phyloP scores from a whole-genome alignment of 1,140 invertebrate species.

The Neomicropteryx cornuta region DNA sequence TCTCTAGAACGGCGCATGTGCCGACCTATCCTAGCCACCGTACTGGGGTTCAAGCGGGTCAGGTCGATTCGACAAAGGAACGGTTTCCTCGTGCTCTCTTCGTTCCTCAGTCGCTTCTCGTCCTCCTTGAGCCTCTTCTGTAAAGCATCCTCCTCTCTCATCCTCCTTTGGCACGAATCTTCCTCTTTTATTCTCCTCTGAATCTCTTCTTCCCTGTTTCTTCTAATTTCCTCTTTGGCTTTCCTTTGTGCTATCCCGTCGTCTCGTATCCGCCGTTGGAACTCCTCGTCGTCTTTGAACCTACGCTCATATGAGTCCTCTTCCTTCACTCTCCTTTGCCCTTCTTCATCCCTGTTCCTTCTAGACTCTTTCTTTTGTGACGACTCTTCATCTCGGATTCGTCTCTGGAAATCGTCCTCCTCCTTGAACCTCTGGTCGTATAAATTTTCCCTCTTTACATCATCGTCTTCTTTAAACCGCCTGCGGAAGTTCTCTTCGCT shows the following conservation, averaged over 20 bases:
- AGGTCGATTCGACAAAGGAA: slow-evolving; percentile 16
- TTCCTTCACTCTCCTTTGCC: slow-evolving; percentile 9
- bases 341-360: slow-evolving; percentile 8
- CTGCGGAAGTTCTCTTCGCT: no score
- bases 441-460: slow-evolving; percentile 3
- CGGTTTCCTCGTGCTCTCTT: neutral
- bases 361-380: neutral
- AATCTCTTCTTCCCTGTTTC: neutral
- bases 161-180: slow-evolving; percentile 7
- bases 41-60: slow-evolving; percentile 11
- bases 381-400: slow-evolving; percentile 4
- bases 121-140: slow-evolving; percentile 12
- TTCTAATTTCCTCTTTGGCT: slow-evolving; percentile 7
- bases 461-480: slow-evolving; percentile 6
- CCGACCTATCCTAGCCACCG: slow-evolving; percentile 5
- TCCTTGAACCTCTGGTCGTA: slow-evolving; percentile 5
- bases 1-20: no score
- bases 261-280: slow-evolving; percentile 2
- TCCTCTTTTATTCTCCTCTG: slow-evolving; percentile 12
- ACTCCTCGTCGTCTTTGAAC: slow-evolving; percentile 11
- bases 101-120: slow-evolving; percentile 4
- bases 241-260: slow-evolving; percentile 2
- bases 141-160: slow-evolving; percentile 11
- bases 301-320: slow-evolving; percentile 9
- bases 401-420: slow-evolving; percentile 7